Evolutionary conservation across 2,888 invertebrate species (phyloP), one percentile per base, ranked within the genome.

Genomic region (Argyresthia goedartella): DNA sequence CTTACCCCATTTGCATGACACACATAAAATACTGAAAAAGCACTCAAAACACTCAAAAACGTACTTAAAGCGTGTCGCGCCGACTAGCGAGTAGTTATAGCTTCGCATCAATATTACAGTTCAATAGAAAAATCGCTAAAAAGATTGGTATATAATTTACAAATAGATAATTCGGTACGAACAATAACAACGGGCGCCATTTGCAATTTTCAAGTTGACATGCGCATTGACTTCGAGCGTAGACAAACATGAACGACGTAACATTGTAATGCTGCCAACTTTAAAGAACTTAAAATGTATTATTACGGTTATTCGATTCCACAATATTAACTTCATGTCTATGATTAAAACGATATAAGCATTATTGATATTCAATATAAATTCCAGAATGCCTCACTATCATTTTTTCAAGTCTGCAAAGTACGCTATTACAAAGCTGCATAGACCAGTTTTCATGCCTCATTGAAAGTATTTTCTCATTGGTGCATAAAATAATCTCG

Each of bases 151-250:
- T 89, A 89, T 88, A 89, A 84, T 87, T 88, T 88, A 88, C 87
- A 90, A 90, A 90, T 90, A 89, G 88, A 88, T 89, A 89, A 88
- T 88, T 93, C 93, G 92, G 93, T 93, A 93, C 94, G 93, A 96
- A 96, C 96, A 96, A 96, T 95, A 96, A 96, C 96, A 97, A 95
- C 95, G 92, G 95, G 93, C 95, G 96, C 96, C 96, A 97, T 97
- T 96, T 96, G 95, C 94, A 95, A 94, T 95, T 92, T 92, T 89
- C 90, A 90, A 90, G 89, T 87, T 91, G 91, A 90, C 91, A 90
- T 92, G 92, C 92, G 91, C 92, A 87, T 76, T 85, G 78, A 71
- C 80, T 52, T 82, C 76, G 76, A 57, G 71, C 72, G 52, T 73
- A 78, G 81, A 82, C 77, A 81, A 81, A 80, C 75, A 76, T 71